Percentiles rank a stretch among this genome's conserved stretches.
Conservation (phyloP, 2,113 vertebrate species). For the Hucho hucho region DNA sequence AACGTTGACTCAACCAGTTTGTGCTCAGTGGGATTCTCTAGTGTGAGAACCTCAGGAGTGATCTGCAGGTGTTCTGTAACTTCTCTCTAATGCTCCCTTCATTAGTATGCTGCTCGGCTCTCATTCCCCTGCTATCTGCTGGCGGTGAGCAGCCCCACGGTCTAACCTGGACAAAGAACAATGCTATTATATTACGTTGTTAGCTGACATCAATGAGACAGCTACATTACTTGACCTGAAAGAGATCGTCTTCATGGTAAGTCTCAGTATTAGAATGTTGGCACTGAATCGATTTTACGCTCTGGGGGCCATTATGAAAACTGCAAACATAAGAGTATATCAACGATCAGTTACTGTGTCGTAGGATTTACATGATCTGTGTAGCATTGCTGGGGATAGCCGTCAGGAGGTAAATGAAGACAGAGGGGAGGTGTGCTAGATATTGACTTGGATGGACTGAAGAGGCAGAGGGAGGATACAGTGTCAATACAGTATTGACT, state of each 20-base stretch:
- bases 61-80: constrained; percentile 2
- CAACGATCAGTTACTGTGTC: background rate
- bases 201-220: background rate
- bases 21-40: background rate
- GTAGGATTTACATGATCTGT: background rate
- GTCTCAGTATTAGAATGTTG: background rate
- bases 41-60: background rate
- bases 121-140: background rate
- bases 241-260: background rate
- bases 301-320: background rate
- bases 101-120: background rate
- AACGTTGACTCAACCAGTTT: too few species aligned
- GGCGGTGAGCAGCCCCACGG: background rate
- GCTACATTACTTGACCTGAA: background rate
- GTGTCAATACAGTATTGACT: background rate
- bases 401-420: constrained; percentile 26
- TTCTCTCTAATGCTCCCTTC: background rate
- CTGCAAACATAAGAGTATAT: background rate
- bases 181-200: background rate
- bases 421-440: constrained; percentile 13
- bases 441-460: constrained; percentile 30
- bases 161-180: background rate
- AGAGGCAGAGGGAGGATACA: background rate
- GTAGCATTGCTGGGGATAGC: constrained; percentile 19
- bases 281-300: background rate